Conservation (phyloP, 2,888 invertebrate genomes). For the Agrilus mali region DNA sequence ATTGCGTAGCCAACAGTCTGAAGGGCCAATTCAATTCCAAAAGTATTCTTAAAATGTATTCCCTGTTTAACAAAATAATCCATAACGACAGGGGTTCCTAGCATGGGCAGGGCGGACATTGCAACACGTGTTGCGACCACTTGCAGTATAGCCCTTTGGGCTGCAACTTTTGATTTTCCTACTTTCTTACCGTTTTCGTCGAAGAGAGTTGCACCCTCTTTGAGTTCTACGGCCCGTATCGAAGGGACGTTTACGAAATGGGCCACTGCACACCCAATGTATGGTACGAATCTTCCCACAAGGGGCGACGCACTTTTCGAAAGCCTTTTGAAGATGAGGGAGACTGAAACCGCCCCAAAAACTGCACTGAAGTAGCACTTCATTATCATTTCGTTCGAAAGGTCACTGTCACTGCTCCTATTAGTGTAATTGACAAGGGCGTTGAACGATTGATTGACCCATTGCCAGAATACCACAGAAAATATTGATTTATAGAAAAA, state of each 20-base stretch:
- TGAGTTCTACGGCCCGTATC: conserved; percentile 60
- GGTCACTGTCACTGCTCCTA: conserved; percentile 54
- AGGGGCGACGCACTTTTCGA: conserved; percentile 58
- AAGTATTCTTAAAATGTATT: conserved; percentile 45
- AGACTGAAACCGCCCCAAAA: neutral
- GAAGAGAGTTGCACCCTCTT: conserved; percentile 64
- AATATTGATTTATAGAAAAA: conserved; percentile 88
- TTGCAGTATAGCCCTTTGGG: conserved; percentile 70
- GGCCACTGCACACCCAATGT: conserved; percentile 90
- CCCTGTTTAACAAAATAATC: conserved; percentile 56
- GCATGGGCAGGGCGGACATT: conserved; percentile 95
- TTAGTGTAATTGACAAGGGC: conserved; percentile 98
- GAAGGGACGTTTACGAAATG: conserved; percentile 98
- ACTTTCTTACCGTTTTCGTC: conserved; percentile 62
- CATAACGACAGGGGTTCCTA: conserved; percentile 63
- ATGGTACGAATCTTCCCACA: conserved; percentile 82
- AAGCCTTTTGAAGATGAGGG: conserved; percentile 15
- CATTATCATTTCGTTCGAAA: no score
- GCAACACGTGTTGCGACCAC: conserved; percentile 79
- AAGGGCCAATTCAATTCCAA: conserved; percentile 41
- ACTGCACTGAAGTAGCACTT: no score
- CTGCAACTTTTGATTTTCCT: conserved; percentile 56
- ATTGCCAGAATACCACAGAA: conserved; percentile 92
- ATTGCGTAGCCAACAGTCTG: conserved; percentile 42
- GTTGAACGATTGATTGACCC: conserved; percentile 93